These are phyloP conservation scores for Microctonus hyperodae DNA, from an alignment of 2,888 invertebrate species.

Conservation along the genomic window DNA sequence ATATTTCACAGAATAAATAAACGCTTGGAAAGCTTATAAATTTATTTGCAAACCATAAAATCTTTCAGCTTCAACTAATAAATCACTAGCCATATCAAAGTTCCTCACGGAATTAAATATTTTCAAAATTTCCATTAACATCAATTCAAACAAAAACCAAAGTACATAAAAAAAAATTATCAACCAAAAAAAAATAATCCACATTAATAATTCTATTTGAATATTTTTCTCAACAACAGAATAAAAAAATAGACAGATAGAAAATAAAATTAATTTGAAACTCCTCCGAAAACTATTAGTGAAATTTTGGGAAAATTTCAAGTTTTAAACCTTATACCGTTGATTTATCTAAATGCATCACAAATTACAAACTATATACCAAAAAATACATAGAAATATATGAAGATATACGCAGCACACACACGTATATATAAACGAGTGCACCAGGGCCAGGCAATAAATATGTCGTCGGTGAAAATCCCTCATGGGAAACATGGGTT, in stretches of 20 bases:
- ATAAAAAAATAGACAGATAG: background rate
- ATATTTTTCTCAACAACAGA: background rate
- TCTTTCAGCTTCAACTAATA: too few species aligned
- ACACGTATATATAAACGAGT: conserved; percentile 13
- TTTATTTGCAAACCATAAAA: too few species aligned
- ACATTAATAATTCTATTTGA: too few species aligned
- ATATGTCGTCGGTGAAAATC: conserved; percentile 42
- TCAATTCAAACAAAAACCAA: too few species aligned
- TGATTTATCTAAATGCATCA: conserved; percentile 4
- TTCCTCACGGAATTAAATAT: too few species aligned
- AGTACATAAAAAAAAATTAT: too few species aligned
- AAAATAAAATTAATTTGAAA: background rate
- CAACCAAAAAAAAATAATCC: too few species aligned
- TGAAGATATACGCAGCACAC: background rate
- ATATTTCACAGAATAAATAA: too few species aligned
- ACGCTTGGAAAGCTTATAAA: too few species aligned
- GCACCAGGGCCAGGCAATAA: conserved; percentile 36
- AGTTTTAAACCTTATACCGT: background rate
- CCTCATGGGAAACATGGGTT: conserved; percentile 38
- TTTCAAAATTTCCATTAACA: too few species aligned
- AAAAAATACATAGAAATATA: background rate
- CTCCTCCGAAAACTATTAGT: background rate
- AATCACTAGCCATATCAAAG: too few species aligned
- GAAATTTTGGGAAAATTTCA: background rate
- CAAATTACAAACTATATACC: background rate